Evolutionary conservation across 2,888 invertebrate species (phyloP).

Genomic region (Agriotes lineatus): DNA sequence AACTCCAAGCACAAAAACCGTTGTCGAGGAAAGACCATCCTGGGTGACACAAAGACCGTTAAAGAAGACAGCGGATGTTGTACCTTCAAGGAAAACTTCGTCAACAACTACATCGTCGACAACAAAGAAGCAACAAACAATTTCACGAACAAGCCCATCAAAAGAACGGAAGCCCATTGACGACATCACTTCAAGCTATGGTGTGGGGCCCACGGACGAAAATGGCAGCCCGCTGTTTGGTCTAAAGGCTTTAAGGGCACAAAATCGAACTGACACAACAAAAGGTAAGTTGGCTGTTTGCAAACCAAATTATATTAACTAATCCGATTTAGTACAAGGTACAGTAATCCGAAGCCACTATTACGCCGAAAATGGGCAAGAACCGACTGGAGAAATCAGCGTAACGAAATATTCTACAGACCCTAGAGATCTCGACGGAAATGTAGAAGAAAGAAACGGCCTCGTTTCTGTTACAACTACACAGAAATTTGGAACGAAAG

Average conservation of each 20-base stretch:
- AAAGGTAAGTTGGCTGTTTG: slow-evolving; percentile 77
- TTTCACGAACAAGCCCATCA: slow-evolving; percentile 61
- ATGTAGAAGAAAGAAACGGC: slow-evolving; percentile 51
- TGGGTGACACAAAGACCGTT: slow-evolving; percentile 74
- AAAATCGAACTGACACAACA: slow-evolving; percentile 72
- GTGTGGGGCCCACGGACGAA: slow-evolving; percentile 85
- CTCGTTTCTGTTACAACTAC: slow-evolving; percentile 63
- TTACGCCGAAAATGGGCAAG: slow-evolving; percentile 77
- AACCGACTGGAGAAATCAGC: slow-evolving; percentile 77
- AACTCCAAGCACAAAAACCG: slow-evolving; percentile 62
- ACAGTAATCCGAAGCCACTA: slow-evolving; percentile 77
- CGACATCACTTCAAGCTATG: slow-evolving; percentile 84
- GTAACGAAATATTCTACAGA: slow-evolving; percentile 79
- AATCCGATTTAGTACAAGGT: slow-evolving; percentile 73
- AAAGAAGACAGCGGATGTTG: slow-evolving; percentile 67
- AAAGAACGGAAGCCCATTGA: slow-evolving; percentile 69
- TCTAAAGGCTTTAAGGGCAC: slow-evolving; percentile 77
- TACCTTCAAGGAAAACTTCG: slow-evolving; percentile 46
- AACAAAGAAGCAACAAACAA: slow-evolving; percentile 53
- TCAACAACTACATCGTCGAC: slow-evolving; percentile 45
- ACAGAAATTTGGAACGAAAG: slow-evolving; percentile 63
- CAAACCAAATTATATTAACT: neutral
- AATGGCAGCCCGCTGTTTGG: slow-evolving; percentile 85
- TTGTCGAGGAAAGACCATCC: slow-evolving; percentile 71
- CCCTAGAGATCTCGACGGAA: slow-evolving; percentile 68